Conservation (phyloP, 2,113 vertebrate genomes). For the Engraulis encrasicolus region DNA sequence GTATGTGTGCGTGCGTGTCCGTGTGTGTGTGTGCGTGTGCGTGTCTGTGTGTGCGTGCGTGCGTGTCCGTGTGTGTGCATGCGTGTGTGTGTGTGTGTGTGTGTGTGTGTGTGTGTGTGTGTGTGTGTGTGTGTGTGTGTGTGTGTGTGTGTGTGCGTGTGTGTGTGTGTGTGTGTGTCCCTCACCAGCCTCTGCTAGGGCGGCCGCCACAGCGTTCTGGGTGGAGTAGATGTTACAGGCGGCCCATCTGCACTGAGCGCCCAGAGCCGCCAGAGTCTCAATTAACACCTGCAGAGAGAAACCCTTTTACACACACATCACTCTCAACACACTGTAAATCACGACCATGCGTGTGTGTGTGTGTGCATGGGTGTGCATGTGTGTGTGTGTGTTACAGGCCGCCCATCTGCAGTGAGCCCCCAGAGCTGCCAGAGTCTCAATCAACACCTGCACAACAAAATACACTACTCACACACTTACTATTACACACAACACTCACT, state of each 20-base stretch:
- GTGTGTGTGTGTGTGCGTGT: slow-evolving; percentile 1
- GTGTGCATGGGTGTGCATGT: neutral
- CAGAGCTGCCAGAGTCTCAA: slow-evolving; percentile 80
- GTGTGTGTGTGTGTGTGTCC: slow-evolving; percentile 4
- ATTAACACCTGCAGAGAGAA: slow-evolving; percentile 75
- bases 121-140: neutral
- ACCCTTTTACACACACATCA: too few relatives aligned
- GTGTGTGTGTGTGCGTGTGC: too few relatives aligned
- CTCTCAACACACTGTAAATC: too few relatives aligned
- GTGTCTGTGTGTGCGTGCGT: too few relatives aligned
- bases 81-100: neutral
- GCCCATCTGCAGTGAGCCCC: slow-evolving; percentile 85
- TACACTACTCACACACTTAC: too few relatives aligned
- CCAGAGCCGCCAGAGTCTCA: slow-evolving; percentile 80
- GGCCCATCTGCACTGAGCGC: slow-evolving; percentile 83
- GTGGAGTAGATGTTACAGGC: slow-evolving; percentile 88
- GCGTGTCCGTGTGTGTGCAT: neutral
- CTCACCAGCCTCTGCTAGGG: slow-evolving; percentile 80
- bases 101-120: neutral
- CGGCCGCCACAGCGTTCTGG: slow-evolving; percentile 83
- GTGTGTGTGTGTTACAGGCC: slow-evolving; percentile 72
- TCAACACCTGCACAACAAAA: slow-evolving; percentile 73
- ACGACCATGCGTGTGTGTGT: neutral
- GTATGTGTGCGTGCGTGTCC: too few relatives aligned
- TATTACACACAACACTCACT: too few relatives aligned